Conservation (phyloP, 2,888 invertebrate genomes). For the Phengaris alcon region DNA sequence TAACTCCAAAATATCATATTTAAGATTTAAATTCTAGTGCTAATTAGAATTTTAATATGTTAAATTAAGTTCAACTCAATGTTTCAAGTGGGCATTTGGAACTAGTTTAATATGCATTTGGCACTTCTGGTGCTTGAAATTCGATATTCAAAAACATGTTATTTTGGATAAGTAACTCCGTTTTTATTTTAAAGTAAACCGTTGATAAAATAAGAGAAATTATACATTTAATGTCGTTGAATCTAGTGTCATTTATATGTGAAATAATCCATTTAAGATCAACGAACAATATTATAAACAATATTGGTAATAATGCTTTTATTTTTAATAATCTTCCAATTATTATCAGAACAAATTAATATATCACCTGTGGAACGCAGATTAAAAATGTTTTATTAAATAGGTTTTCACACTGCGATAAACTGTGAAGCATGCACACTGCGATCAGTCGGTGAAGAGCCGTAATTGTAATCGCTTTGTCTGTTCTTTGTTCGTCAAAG, state of each 20-base stretch:
- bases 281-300: too few relatives aligned
- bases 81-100: background rate
- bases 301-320: too few relatives aligned
- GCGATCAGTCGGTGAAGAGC: background rate
- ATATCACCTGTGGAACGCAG: too few relatives aligned
- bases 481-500: conserved; percentile 5
- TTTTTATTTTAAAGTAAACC: background rate
- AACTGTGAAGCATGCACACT: background rate
- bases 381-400: too few relatives aligned
- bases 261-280: too few relatives aligned
- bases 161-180: background rate
- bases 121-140: background rate
- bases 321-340: too few relatives aligned
- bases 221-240: too few relatives aligned
- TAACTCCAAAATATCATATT: background rate
- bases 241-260: too few relatives aligned
- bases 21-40: background rate
- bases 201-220: too few relatives aligned
- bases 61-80: background rate
- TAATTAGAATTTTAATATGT: background rate
- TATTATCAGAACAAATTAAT: too few relatives aligned
- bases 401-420: conserved; percentile 4
- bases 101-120: conserved; percentile 1
- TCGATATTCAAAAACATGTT: background rate
- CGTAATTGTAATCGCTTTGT: background rate